Evolutionary conservation across 2,797 vertebrate species (phyloP).

Genomic region (Centroberyx gerrardi): DNA sequence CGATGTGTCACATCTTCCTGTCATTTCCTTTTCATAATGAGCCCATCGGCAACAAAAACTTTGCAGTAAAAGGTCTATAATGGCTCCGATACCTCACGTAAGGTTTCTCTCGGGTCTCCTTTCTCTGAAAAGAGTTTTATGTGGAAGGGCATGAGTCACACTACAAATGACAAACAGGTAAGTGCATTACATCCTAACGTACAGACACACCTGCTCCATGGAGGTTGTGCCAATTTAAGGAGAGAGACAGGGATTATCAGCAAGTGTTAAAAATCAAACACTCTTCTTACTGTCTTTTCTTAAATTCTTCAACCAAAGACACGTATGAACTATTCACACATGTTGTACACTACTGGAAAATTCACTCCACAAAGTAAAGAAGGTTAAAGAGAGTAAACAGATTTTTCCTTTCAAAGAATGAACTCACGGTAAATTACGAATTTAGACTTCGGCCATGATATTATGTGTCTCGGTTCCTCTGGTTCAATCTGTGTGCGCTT

Average conservation of each 20-base stretch:
- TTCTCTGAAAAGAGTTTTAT: constrained; percentile 22
- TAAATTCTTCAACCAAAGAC: no score
- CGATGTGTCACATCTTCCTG: constrained; percentile 5
- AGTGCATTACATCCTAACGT: constrained; percentile 9
- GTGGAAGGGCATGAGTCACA: constrained; percentile 26
- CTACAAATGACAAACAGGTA: constrained; percentile 30
- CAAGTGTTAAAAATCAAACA: no score
- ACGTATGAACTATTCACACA: no score
- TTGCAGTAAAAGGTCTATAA: constrained; percentile 32
- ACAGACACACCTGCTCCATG: not conserved
- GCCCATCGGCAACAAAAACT: constrained; percentile 1
- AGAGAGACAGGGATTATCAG: not conserved
- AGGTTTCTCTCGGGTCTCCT: constrained; percentile 1
- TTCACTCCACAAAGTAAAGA: no score
- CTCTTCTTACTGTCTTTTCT: no score
- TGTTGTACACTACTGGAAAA: no score
- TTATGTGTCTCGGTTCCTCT: not conserved
- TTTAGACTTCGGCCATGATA: not conserved
- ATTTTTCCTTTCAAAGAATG: no score
- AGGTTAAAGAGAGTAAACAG: no score
- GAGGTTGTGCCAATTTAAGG: not conserved
- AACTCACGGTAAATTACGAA: not conserved
- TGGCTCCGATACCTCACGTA: not conserved
- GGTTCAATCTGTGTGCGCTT: not conserved
- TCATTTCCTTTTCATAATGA: constrained; percentile 52